Evolutionary conservation across 1,140 invertebrate species (phyloP), one percentile per base, ranked within the genome.

Genomic region (Thaumetopoea pityocampa): DNA sequence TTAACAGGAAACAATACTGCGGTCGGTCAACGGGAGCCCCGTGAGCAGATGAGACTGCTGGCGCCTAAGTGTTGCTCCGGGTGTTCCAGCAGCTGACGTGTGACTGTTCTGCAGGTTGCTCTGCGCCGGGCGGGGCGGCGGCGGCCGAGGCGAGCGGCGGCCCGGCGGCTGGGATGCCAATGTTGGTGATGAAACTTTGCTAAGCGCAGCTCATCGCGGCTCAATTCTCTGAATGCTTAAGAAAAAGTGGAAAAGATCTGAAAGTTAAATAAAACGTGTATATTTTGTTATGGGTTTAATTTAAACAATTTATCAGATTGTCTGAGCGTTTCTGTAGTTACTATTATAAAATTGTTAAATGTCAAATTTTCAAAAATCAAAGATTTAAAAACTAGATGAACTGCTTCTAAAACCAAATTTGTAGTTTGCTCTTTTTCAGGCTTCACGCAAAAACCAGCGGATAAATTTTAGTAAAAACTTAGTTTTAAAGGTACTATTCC

Each of bases 131-230:
- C 20, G 61, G 48, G 9, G 48, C 42, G 15, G 41, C 40, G 15
- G 37, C 23, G n/a, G 17, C 48, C 11, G 47, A 26, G 8, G 33
- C 36, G 29, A 47, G 38, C 10, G 45, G 40, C 27, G 49, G 50
- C 10, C 40, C 63, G 12, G 56, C 60, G 10, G 51, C 62, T 23
- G 66, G 63, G 8, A 38, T 76, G 29, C 77, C 77, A 8, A 44
- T 79, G 32, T 27, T 79, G 45, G 64, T 81, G 20, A 77, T 81
- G 77, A 79, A 79, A 58, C 64, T 81, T 16, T 77, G 72, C 49
- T 79, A 64, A 62, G 23, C 5, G 7, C 5, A 10, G 7, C 23
- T 5, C 6, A 19, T 27, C 8, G 5, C 9, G 28, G 4, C 26
- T 29, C 42, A 20, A 45, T 37, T 51, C 47, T 48, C 46, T 18